These are phyloP conservation scores for Sycophaga agraensis DNA, from an alignment of 1,140 invertebrate genomes.

Conservation along the genomic window DNA sequence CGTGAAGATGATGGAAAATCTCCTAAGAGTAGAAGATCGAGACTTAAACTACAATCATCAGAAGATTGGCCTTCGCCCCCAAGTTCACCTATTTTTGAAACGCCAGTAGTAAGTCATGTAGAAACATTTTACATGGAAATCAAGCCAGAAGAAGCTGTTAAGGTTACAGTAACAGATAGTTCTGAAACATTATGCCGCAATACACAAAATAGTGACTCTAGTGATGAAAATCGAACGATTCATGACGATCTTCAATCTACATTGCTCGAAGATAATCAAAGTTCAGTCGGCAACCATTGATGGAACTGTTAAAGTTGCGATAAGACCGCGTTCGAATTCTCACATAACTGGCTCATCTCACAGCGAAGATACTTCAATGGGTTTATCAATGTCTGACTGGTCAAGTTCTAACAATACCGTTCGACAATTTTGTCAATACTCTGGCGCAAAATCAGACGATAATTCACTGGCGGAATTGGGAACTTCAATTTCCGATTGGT, in stretches of 20 bases:
- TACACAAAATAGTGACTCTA: conserved; percentile 51
- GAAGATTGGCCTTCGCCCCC: conserved; percentile 79
- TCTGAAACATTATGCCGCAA: conserved; percentile 47
- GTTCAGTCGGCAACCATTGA: conserved; percentile 67
- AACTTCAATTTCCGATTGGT: conserved; percentile 64
- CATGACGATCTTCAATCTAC: conserved; percentile 54
- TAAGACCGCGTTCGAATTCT: conserved; percentile 73
- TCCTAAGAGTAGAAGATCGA: conserved; percentile 50
- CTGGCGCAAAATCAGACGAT: conserved; percentile 61
- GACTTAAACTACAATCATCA: conserved; percentile 61
- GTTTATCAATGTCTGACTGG: conserved; percentile 80
- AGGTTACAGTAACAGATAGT: conserved; percentile 67
- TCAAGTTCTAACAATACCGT: conserved; percentile 80
- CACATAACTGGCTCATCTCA: conserved; percentile 69
- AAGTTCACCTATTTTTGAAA: conserved; percentile 67
- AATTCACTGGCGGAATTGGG: conserved; percentile 62
- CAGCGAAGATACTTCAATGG: conserved; percentile 81
- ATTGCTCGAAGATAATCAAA: conserved; percentile 51
- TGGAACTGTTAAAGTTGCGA: conserved; percentile 74
- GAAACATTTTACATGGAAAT: conserved; percentile 81
- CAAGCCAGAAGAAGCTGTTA: conserved; percentile 70
- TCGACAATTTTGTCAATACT: conserved; percentile 70
- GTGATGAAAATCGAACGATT: conserved; percentile 60
- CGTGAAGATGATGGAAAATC: conserved; percentile 55
- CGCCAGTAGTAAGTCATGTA: conserved; percentile 73